These are phyloP conservation scores for Aurelia sp. DNA, from an alignment of 30 jellyfish, hydroid and myxozoan species.

Conservation along the genomic window DNA sequence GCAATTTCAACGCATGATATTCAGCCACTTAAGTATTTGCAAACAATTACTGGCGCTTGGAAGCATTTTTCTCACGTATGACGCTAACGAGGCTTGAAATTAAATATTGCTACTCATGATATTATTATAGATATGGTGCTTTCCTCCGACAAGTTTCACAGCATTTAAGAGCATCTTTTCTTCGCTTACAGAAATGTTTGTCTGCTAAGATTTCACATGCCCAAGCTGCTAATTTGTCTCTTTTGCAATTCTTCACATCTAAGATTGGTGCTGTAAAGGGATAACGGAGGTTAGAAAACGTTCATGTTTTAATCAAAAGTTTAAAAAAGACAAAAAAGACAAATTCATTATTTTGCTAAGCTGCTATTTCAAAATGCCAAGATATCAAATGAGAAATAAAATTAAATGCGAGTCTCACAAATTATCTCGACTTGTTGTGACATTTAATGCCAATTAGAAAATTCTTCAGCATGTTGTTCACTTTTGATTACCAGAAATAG, in stretches of 20 bases:
- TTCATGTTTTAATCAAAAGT: too few species aligned
- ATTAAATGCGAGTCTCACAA: too few species aligned
- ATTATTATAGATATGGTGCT: constrained; percentile 33
- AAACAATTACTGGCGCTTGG: background rate
- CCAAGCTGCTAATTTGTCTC: constrained; percentile 77
- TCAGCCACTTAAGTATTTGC: too few species aligned
- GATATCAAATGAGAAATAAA: too few species aligned
- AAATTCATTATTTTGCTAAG: too few species aligned
- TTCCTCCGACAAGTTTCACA: constrained; percentile 77
- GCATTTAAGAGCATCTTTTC: constrained; percentile 63
- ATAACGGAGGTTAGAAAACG: background rate
- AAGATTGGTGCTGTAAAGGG: constrained; percentile 58
- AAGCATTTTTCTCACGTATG: constrained; percentile 1
- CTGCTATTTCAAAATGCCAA: too few species aligned
- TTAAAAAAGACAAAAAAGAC: too few species aligned
- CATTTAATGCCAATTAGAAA: too few species aligned
- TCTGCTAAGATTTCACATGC: constrained; percentile 83
- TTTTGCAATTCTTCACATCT: constrained; percentile 60
- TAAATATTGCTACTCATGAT: constrained; percentile 7
- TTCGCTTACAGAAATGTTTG: constrained; percentile 56
- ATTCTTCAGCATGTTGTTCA: too few species aligned
- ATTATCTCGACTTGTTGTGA: too few species aligned
- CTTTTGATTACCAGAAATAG: too few species aligned
- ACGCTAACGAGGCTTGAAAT: background rate
- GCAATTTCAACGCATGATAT: too few species aligned